These are phyloP conservation scores for Ochotona curzoniae DNA, from an alignment of 2,113 vertebrate genomes.

Conservation along the genomic window DNA sequence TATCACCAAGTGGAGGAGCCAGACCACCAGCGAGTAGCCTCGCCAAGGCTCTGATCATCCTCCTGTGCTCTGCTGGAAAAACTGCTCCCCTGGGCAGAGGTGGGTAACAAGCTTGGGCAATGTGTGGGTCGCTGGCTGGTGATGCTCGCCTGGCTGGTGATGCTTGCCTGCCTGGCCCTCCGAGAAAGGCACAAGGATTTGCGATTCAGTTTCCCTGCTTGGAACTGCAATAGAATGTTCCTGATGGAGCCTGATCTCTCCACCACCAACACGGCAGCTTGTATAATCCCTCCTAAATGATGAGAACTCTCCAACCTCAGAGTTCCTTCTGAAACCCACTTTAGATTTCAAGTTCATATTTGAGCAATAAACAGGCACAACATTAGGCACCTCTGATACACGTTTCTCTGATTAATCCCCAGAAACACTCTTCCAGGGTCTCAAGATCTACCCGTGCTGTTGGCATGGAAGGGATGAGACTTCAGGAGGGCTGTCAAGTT, in stretches of 20 bases:
- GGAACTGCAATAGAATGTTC: background rate
- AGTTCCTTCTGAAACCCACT: background rate
- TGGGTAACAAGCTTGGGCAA: background rate
- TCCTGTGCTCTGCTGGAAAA: background rate
- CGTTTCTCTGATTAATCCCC: background rate
- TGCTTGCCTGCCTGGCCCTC: background rate
- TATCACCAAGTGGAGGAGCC: background rate
- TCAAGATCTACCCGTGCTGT: background rate
- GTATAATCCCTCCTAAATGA: no score
- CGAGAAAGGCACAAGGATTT: background rate
- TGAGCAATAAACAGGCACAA: background rate
- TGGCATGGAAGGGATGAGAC: background rate
- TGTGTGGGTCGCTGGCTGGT: background rate
- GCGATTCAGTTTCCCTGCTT: background rate
- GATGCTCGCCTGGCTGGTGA: background rate
- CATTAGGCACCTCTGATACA: no score
- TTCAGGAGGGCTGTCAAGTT: no score
- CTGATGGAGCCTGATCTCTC: background rate
- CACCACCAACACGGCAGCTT: background rate
- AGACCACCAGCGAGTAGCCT: background rate
- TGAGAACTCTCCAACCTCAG: background rate
- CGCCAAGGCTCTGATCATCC: background rate
- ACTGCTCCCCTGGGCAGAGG: no score
- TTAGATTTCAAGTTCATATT: background rate
- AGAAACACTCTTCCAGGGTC: background rate